Evolutionary conservation across 2,797 vertebrate species (phyloP).

Genomic region (Anguilla pacifica): DNA sequence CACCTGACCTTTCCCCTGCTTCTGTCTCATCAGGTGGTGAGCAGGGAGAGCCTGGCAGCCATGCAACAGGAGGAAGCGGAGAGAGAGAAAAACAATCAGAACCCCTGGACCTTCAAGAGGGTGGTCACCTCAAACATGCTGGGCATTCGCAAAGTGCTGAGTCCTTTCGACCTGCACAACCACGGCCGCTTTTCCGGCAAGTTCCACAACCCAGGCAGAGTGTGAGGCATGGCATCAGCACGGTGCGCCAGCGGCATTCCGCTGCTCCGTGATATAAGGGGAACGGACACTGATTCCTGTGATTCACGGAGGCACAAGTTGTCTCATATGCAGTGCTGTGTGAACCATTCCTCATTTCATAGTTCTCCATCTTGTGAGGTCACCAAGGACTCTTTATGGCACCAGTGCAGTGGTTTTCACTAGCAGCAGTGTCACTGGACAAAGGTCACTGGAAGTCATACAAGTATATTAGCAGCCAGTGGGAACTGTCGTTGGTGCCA

Average conservation of each 20-base stretch:
- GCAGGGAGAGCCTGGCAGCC: constrained; percentile 71
- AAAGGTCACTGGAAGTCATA: background rate
- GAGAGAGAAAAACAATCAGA: constrained; percentile 80
- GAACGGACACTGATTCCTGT: background rate
- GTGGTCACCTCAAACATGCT: constrained; percentile 84
- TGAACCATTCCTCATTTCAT: background rate
- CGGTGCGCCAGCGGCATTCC: background rate
- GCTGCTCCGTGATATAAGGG: background rate
- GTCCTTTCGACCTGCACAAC: constrained; percentile 78
- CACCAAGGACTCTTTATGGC: background rate
- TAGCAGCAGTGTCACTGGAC: background rate
- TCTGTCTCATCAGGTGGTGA: constrained; percentile 69
- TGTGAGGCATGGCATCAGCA: constrained; percentile 60
- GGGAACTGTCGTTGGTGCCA: background rate
- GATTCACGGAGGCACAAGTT: background rate
- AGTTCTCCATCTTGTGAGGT: background rate
- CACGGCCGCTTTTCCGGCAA: constrained; percentile 87
- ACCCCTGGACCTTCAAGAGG: constrained; percentile 91
- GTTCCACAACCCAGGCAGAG: constrained; percentile 74
- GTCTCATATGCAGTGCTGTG: background rate
- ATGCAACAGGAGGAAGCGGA: constrained; percentile 70
- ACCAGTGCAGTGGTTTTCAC: background rate
- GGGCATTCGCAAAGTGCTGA: constrained; percentile 83
- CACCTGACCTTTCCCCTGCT: background rate
- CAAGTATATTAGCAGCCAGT: background rate